Evolutionary conservation across 2,797 vertebrate species (phyloP), one percentile per base, ranked within the genome.

Genomic region (Vultur gryphus): DNA sequence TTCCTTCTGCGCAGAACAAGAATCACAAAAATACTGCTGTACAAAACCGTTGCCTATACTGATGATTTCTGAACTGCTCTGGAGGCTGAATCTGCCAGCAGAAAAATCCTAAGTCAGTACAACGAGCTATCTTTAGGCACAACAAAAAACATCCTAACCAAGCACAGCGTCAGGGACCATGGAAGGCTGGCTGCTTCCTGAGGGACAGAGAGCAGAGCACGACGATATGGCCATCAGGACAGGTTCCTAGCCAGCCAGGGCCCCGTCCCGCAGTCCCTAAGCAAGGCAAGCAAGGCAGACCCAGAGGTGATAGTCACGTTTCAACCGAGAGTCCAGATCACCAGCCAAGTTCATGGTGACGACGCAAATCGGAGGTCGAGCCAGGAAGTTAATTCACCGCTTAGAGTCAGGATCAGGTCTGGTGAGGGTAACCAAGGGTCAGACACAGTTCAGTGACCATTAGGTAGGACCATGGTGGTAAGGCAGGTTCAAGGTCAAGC

Each of bases 301-400:
- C 8, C 55, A 64, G 29, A 54, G 24, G 41, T 24, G 12, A 64
- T 2, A 69, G 51, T 10, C 51, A 49, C 35, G 25, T 54, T 90
- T 88, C 70, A 73, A 44, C 5, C 17, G 66, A 18, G 16, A 51
- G 7, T 25, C 14, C 28, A 57, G 28, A 71, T 43, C 57, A 70
- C 35, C 48, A 43, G 31, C 29, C 29, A 64, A 55, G 11, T n/a
- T 64, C 26, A 55, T 9, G 33, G 23, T 72, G n/a, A 67, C 35
- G 25, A 62, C 3, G 11, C 12, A 76, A 71, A 83, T 5, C 6
- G 59, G 35, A 64, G 9, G 6, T 20, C 0, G 0, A 75, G 37
- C 16, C 33, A 76, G 89, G 67, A 80, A 61, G 31, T 7, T 51
- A 83, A 41, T 46, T 55, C 19, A 46, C 8, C 28, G 31, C 51